A percentile compares a stretch with the other conserved stretches of the same genome.
Evolutionary conservation across 2,797 vertebrate species (phyloP).

Genomic region (Fistularia commersonii): DNA sequence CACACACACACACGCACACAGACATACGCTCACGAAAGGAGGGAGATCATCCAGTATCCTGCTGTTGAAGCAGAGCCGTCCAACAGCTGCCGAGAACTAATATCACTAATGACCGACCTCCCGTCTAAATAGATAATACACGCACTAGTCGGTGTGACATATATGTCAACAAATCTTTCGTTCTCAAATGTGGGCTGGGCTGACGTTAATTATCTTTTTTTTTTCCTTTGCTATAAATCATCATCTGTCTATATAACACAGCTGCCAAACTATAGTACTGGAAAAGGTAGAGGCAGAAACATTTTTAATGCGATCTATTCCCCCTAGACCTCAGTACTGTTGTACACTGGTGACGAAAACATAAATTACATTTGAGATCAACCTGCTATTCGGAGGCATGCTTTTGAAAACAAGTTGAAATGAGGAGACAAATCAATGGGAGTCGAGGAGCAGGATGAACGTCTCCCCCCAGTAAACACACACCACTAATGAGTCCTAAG

Average conservation of each 20-base stretch:
- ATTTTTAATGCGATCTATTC: constrained; percentile 1
- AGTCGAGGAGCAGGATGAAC: too few relatives aligned
- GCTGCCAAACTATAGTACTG: constrained; percentile 39
- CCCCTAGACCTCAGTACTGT: background rate
- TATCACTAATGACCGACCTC: constrained; percentile 68
- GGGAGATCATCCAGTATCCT: constrained; percentile 38
- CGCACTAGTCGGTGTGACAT: constrained; percentile 20
- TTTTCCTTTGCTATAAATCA: constrained; percentile 34
- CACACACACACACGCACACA: constrained; percentile 10
- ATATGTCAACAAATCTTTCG: constrained; percentile 22
- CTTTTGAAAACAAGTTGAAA: too few relatives aligned
- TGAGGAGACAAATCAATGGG: too few relatives aligned
- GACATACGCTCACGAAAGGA: constrained; percentile 11
- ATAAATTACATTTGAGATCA: background rate
- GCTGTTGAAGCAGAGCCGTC: constrained; percentile 42
- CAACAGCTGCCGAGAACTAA: constrained; percentile 65
- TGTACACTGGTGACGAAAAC: background rate
- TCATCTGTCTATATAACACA: constrained; percentile 58
- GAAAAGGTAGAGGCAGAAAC: constrained; percentile 16
- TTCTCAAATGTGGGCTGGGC: constrained; percentile 42
- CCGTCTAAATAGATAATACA: constrained; percentile 25
- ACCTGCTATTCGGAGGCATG: background rate
- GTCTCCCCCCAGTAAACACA: too few relatives aligned
- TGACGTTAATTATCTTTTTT: constrained; percentile 49
- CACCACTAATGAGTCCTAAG: too few relatives aligned